Percentiles rank a stretch among this genome's conserved stretches.
These are phyloP conservation scores for Chloromyia formosa DNA, from an alignment of 2,888 invertebrate species.

Conservation along the genomic window DNA sequence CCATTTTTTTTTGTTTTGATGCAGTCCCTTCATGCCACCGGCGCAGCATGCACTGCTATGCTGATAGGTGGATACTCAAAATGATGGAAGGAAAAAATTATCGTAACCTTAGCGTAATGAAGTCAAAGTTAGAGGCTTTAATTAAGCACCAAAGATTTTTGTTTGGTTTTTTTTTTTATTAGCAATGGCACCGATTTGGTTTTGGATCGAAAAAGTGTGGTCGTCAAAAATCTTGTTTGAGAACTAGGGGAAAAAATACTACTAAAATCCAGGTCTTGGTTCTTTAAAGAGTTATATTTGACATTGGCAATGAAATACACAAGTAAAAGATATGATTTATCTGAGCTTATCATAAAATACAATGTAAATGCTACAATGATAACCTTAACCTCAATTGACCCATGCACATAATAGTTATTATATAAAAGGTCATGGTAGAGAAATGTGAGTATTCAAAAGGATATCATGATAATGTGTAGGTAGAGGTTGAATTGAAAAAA, in stretches of 20 bases:
- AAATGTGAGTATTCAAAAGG: conserved; percentile 27
- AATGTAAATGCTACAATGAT: too few species aligned
- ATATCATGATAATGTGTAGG: conserved; percentile 5
- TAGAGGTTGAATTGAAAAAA: neutral
- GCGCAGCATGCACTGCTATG: too few species aligned
- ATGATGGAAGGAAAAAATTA: conserved; percentile 16
- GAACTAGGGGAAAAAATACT: conserved; percentile 10
- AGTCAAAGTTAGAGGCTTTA: conserved; percentile 20
- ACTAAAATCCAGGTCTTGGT: conserved; percentile 28
- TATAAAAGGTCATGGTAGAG: neutral
- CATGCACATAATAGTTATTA: neutral
- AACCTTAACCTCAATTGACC: conserved; percentile 19
- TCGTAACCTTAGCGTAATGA: conserved; percentile 22
- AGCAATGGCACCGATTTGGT: neutral
- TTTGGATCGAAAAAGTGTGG: too few species aligned
- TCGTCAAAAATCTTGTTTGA: conserved; percentile 4
- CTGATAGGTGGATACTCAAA: neutral
- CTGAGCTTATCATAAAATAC: too few species aligned
- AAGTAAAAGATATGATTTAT: neutral
- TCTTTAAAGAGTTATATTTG: conserved; percentile 26
- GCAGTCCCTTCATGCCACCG: conserved; percentile 8
- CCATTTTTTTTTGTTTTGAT: neutral
- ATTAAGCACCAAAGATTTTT: neutral
- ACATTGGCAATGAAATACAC: neutral
- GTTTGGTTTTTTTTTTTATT: neutral